These are phyloP conservation scores for Gibbula magus DNA, from an alignment of 2,888 invertebrate genomes.

Conservation along the genomic window DNA sequence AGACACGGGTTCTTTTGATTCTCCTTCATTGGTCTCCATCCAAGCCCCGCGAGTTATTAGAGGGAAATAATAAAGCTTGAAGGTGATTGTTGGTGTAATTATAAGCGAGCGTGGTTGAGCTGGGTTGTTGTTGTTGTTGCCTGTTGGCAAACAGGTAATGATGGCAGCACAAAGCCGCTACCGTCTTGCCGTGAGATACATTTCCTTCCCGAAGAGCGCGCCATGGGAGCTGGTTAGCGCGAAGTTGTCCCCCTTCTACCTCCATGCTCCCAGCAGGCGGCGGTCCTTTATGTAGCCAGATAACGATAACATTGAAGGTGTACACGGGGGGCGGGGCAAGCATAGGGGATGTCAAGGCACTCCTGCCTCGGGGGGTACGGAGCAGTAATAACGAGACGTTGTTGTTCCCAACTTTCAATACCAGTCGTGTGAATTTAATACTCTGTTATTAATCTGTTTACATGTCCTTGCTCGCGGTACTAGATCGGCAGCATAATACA, in stretches of 20 bases:
- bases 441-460: conserved; percentile 15
- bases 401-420: conserved; percentile 13
- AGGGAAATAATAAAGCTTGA: background rate
- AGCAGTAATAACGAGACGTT: conserved; percentile 8
- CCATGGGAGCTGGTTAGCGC: background rate
- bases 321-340: conserved; percentile 8
- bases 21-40: background rate
- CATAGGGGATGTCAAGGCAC: background rate
- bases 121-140: conserved; percentile 1
- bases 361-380: background rate
- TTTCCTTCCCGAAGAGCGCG: background rate
- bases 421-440: conserved; percentile 15
- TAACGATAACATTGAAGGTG: conserved; percentile 13
- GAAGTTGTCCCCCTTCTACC: conserved; percentile 5
- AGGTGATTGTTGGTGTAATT: conserved; percentile 2
- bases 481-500: conserved; percentile 7
- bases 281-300: background rate
- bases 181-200: background rate
- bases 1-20: too few species aligned
- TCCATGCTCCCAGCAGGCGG: background rate
- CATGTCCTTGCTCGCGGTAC: conserved; percentile 6
- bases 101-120: background rate
- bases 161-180: background rate
- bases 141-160: conserved; percentile 13
- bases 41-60: background rate